Conservation (phyloP, 2,797 vertebrate genomes). For the Remorina albescens region DNA sequence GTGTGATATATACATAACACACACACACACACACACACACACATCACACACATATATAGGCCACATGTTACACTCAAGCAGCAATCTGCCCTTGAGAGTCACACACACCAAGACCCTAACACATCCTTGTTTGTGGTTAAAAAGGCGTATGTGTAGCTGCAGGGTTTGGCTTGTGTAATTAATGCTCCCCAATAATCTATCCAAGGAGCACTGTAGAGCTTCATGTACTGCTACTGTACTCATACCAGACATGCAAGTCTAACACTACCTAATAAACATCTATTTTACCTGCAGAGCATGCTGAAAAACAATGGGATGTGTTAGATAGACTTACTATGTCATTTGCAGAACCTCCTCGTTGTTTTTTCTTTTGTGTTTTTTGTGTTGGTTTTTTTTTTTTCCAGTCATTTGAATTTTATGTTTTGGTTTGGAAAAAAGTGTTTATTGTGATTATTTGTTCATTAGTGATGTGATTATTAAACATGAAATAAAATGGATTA, state of each 20-base stretch:
- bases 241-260: constrained; percentile 59
- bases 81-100: constrained; percentile 33
- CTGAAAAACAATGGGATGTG: constrained; percentile 76
- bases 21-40: no score
- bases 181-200: constrained; percentile 50
- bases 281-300: constrained; percentile 74
- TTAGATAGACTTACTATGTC: constrained; percentile 72
- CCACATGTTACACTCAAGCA: constrained; percentile 13
- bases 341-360: constrained; percentile 74
- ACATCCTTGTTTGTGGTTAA: constrained; percentile 38
- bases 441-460: constrained; percentile 88
- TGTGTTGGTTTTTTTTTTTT: constrained; percentile 57
- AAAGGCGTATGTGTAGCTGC: constrained; percentile 52
- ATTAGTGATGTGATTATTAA: constrained; percentile 89
- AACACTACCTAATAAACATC: constrained; percentile 67
- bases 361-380: constrained; percentile 54
- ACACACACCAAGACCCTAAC: constrained; percentile 32
- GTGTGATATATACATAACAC: no score
- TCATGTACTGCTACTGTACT: constrained; percentile 54
- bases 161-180: constrained; percentile 58
- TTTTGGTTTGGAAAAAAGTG: constrained; percentile 82
- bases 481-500: constrained; percentile 83
- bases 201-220: constrained; percentile 56
- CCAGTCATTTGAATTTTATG: constrained; percentile 75
- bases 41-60: not conserved